phyloP scores from a whole-genome alignment of 35 echinoderm and acorn worm genomes.

The Ophiothrix spiculata region DNA sequence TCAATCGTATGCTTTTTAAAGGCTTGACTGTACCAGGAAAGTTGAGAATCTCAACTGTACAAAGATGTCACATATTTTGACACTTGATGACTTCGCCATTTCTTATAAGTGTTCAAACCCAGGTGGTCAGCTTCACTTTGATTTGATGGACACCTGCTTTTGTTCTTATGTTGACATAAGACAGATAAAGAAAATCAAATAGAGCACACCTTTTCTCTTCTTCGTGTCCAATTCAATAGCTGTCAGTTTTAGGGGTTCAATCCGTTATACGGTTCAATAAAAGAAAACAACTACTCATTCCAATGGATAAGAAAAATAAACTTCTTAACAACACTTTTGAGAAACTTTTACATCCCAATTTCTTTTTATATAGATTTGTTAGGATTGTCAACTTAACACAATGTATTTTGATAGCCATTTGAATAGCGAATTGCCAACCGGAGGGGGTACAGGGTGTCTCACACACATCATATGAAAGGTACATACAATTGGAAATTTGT shows the following conservation, averaged over 20 bases:
- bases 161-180: not conserved
- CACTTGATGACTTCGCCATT: too few relatives aligned
- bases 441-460: too few relatives aligned
- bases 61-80: too few relatives aligned
- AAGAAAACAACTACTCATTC: not conserved
- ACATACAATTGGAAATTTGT: too few relatives aligned
- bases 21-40: too few relatives aligned
- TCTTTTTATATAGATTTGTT: not conserved
- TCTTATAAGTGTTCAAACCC: not conserved
- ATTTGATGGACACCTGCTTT: not conserved
- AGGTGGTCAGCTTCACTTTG: not conserved
- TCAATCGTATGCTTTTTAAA: too few relatives aligned
- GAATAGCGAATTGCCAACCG: too few relatives aligned
- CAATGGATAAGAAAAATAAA: conserved; percentile 1
- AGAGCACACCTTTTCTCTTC: not conserved
- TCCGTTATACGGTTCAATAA: not conserved
- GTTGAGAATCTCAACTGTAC: too few relatives aligned
- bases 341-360: not conserved
- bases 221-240: not conserved
- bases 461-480: too few relatives aligned
- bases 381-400: too few relatives aligned
- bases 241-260: not conserved
- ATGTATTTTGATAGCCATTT: too few relatives aligned
- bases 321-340: not conserved
- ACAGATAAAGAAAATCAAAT: not conserved